A percentile compares a stretch with the other conserved stretches of the same genome.
Evolutionary conservation across 2,888 invertebrate genomes (phyloP).

Genomic region (Apantesis nais): DNA sequence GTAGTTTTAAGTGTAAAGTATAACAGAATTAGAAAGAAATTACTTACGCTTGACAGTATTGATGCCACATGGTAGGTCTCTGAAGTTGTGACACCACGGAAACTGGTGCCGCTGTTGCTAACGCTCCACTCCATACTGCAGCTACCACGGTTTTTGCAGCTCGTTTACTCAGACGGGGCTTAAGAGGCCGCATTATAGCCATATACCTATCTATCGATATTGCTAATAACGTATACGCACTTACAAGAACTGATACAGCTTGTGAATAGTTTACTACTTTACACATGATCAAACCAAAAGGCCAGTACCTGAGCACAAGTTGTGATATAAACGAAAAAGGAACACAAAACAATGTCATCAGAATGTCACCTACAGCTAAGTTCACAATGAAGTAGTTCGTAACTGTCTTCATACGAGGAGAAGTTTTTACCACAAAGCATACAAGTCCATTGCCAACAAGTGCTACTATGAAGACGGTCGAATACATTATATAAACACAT

Average conservation of each 20-base stretch:
- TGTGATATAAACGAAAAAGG: slow-evolving; percentile 95
- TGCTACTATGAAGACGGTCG: slow-evolving; percentile 89
- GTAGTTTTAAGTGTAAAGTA: too few species aligned
- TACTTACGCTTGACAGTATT: slow-evolving; percentile 88
- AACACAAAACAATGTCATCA: slow-evolving; percentile 96
- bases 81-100: slow-evolving; percentile 89
- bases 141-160: slow-evolving; percentile 89
- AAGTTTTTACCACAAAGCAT: slow-evolving; percentile 93
- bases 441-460: slow-evolving; percentile 92
- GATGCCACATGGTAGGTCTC: slow-evolving; percentile 87
- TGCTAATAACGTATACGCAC: slow-evolving; percentile 95
- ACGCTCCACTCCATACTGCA: slow-evolving; percentile 90
- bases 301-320: slow-evolving; percentile 93
- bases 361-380: slow-evolving; percentile 94
- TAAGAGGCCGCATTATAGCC: slow-evolving; percentile 95
- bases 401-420: slow-evolving; percentile 95
- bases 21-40: background rate
- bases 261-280: slow-evolving; percentile 93
- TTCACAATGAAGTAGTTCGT: slow-evolving; percentile 97
- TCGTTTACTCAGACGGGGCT: slow-evolving; percentile 91
- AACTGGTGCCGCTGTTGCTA: slow-evolving; percentile 93
- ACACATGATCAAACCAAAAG: slow-evolving; percentile 93
- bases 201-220: slow-evolving; percentile 96
- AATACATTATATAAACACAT: slow-evolving; percentile 89
- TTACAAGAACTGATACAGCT: slow-evolving; percentile 92